These are phyloP conservation scores for Pseudochaenichthys georgianus DNA, from an alignment of 2,797 vertebrate species.

Conservation along the genomic window DNA sequence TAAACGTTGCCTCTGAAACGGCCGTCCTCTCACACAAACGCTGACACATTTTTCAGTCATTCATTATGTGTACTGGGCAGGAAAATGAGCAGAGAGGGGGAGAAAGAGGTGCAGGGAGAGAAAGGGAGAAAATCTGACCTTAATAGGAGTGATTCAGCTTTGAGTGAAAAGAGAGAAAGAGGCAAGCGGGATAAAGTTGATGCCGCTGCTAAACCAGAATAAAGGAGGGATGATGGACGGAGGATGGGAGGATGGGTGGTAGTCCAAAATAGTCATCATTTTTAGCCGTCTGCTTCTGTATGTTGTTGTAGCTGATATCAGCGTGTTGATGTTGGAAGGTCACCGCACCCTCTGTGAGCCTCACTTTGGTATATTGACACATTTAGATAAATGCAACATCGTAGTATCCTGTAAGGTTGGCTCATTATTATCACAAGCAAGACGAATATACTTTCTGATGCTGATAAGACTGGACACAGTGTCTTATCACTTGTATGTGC, in stretches of 20 bases:
- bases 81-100: slow-evolving; percentile 71
- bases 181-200: slow-evolving; percentile 11
- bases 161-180: slow-evolving; percentile 24
- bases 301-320: slow-evolving; percentile 19
- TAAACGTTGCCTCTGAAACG: slow-evolving; percentile 42
- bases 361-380: not conserved
- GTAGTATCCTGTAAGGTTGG: not conserved
- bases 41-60: slow-evolving; percentile 66
- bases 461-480: not conserved
- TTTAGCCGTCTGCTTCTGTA: slow-evolving; percentile 4
- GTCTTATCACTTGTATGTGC: no score
- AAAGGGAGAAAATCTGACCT: slow-evolving; percentile 50
- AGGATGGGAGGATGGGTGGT: not conserved
- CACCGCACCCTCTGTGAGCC: not conserved
- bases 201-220: slow-evolving; percentile 21
- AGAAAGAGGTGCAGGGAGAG: slow-evolving; percentile 25
- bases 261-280: slow-evolving; percentile 1
- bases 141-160: slow-evolving; percentile 63
- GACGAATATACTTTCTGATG: not conserved
- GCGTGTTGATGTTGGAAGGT: slow-evolving; percentile 34
- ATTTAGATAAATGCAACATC: not conserved
- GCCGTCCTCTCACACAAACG: slow-evolving; percentile 33
- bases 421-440: not conserved
- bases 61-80: slow-evolving; percentile 77
- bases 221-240: slow-evolving; percentile 34